Conservation (phyloP, 2,797 vertebrate species). For the Neopelma chrysocephalum region DNA sequence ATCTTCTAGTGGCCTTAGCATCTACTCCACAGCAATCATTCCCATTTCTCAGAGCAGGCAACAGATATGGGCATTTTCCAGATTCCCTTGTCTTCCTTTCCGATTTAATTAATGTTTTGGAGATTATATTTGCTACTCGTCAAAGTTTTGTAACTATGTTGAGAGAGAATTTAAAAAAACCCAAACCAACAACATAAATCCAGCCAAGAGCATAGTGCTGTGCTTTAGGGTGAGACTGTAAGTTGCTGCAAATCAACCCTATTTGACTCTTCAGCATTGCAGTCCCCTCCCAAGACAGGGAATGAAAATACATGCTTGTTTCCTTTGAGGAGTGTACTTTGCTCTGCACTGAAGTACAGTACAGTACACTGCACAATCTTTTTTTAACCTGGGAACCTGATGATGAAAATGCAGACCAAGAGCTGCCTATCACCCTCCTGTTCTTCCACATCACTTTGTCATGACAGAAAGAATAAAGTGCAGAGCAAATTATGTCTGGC, state of each 20-base stretch:
- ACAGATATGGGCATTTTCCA: background rate
- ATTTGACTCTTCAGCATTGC: background rate
- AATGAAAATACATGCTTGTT: background rate
- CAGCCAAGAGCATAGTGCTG: background rate
- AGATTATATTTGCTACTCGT: background rate
- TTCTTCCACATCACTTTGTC: background rate
- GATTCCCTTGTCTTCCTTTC: background rate
- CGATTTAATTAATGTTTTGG: background rate
- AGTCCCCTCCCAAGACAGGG: background rate
- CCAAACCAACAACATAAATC: background rate
- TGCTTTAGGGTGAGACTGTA: background rate
- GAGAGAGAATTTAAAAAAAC: background rate
- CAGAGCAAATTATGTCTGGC: background rate
- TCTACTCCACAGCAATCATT: background rate
- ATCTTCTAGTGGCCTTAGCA: background rate
- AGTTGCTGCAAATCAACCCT: background rate
- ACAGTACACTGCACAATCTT: too few species aligned
- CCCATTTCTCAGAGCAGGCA: background rate
- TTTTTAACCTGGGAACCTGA: background rate
- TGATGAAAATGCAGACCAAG: background rate
- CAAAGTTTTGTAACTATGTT: background rate
- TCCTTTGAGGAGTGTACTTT: background rate
- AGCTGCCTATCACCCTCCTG: background rate
- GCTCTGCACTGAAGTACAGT: background rate
- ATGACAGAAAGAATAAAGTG: background rate